Evolutionary conservation across 1,140 invertebrate species (phyloP).

Genomic region (Pomacea maculata): DNA sequence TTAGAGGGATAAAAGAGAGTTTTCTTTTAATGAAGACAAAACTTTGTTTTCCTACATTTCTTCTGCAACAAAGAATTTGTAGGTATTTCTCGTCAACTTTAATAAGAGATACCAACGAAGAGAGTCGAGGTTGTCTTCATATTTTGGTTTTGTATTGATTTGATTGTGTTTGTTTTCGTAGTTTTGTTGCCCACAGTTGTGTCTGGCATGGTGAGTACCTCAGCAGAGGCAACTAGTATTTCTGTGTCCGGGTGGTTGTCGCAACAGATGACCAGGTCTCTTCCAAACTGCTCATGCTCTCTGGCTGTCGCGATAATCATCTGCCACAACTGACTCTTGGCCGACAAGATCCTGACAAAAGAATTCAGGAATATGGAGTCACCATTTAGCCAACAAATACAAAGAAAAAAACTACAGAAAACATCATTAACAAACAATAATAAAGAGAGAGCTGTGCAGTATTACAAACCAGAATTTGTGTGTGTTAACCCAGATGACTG

Average conservation of each 20-base stretch:
- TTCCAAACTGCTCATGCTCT: neutral
- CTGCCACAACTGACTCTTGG: conserved; percentile 17
- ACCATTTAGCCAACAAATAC: neutral
- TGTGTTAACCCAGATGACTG: neutral
- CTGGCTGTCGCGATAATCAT: conserved; percentile 10
- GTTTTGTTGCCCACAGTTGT: neutral
- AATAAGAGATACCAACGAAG: no score
- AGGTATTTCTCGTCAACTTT: no score
- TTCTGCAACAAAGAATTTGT: no score
- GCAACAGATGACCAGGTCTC: neutral
- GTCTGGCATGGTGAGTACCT: neutral
- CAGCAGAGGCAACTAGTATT: conserved; percentile 1
- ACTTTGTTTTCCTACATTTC: no score
- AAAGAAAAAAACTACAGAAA: no score
- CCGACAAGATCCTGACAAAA: neutral
- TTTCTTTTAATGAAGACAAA: no score
- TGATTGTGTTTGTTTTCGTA: no score
- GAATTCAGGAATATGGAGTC: neutral
- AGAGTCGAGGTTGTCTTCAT: no score
- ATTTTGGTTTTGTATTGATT: no score
- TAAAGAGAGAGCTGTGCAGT: neutral
- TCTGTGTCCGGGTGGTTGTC: conserved; percentile 4
- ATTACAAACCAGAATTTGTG: neutral
- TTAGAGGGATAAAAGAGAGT: no score
- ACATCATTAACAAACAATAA: no score